A percentile compares a stretch with the other conserved stretches of the same genome.
These are phyloP conservation scores for Sebastes iracundus DNA, from an alignment of 2,797 vertebrate genomes.

Conservation along the genomic window DNA sequence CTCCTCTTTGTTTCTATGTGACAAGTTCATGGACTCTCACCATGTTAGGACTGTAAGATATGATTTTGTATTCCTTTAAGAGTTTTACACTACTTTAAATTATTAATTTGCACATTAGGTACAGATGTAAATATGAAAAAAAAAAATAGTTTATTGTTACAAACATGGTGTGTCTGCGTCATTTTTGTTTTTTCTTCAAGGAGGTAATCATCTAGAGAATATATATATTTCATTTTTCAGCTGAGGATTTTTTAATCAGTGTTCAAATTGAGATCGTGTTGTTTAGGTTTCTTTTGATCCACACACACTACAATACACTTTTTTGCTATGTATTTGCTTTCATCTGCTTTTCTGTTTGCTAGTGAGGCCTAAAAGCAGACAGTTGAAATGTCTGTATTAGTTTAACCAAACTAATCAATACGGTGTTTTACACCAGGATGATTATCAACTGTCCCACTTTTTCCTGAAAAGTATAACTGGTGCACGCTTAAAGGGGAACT, in stretches of 20 bases:
- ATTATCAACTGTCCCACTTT: not conserved
- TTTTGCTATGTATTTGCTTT: not conserved
- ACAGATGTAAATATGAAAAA: conserved; percentile 85
- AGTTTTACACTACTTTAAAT: conserved; percentile 86
- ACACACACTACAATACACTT: not conserved
- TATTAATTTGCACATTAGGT: conserved; percentile 90
- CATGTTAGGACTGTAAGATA: conserved; percentile 83
- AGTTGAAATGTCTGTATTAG: not conserved
- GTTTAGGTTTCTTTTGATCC: not conserved
- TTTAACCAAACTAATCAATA: not conserved
- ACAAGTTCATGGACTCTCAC: conserved; percentile 81
- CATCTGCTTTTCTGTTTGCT: not conserved
- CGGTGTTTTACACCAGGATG: not conserved
- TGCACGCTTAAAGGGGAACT: not conserved
- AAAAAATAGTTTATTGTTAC: conserved; percentile 89
- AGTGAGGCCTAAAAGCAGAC: not conserved
- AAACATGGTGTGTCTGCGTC: conserved; percentile 84
- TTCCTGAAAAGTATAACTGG: not conserved
- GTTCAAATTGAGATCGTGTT: not conserved
- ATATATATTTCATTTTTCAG: not conserved
- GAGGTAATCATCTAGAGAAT: not conserved
- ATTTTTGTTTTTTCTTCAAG: conserved; percentile 59
- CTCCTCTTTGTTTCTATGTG: conserved; percentile 79
- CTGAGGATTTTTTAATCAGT: not conserved
- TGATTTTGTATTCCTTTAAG: conserved; percentile 86